Evolutionary conservation across 92 coral and sea anemone genomes (phyloP).

Genomic region (Phymanthus crucifer): DNA sequence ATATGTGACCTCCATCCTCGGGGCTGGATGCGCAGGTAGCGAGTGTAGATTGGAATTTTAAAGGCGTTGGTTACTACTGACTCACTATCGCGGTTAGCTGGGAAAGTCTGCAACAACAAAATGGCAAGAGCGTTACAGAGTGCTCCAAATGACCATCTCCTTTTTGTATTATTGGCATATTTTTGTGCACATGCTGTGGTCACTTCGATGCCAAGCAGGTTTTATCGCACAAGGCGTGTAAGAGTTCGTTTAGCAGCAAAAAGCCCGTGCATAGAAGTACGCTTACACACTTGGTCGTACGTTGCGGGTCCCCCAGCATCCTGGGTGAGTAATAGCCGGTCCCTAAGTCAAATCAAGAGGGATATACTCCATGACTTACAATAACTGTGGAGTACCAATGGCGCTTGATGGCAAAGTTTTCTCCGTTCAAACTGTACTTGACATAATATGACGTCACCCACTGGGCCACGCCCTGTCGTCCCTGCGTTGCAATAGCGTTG

Average conservation of each 20-base stretch:
- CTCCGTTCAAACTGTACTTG: slow-evolving; percentile 57
- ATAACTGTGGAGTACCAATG: slow-evolving; percentile 59
- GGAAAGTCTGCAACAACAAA: slow-evolving; percentile 32
- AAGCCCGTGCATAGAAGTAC: too few relatives aligned
- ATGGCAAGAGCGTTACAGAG: too few relatives aligned
- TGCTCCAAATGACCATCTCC: too few relatives aligned
- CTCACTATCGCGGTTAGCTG: slow-evolving; percentile 66
- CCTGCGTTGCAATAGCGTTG: slow-evolving; percentile 63
- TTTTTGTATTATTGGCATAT: too few relatives aligned
- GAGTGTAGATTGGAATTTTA: slow-evolving; percentile 60
- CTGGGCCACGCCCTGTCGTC: slow-evolving; percentile 52
- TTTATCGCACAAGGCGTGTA: too few relatives aligned
- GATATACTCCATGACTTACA: slow-evolving; percentile 16
- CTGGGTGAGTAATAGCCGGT: too few relatives aligned
- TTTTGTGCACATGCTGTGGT: too few relatives aligned
- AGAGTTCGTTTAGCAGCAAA: too few relatives aligned
- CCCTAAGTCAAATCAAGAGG: too few relatives aligned
- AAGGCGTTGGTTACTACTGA: slow-evolving; percentile 53
- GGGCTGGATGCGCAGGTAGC: slow-evolving; percentile 62
- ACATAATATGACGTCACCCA: slow-evolving; percentile 60
- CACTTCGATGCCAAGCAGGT: too few relatives aligned
- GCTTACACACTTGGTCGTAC: too few relatives aligned
- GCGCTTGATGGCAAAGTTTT: slow-evolving; percentile 35
- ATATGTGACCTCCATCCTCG: slow-evolving; percentile 66
- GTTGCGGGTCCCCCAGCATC: too few relatives aligned